Conservation (phyloP, 2,797 vertebrate species). For the Orestias chungarensis region DNA sequence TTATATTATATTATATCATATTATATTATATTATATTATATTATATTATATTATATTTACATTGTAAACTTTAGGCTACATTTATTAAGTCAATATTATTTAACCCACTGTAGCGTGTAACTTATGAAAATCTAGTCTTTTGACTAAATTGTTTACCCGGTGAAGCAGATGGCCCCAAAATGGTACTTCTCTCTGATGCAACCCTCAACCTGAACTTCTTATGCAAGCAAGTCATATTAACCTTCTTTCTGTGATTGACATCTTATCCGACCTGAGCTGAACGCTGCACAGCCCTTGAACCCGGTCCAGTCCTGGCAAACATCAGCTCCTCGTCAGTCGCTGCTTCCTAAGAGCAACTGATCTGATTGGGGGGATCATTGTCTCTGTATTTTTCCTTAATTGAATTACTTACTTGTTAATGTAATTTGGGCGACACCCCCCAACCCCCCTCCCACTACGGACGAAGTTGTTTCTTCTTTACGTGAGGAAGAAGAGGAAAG, state of each 20-base stretch:
- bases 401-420: constrained; percentile 38
- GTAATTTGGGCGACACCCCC: neutral
- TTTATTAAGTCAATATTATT: neutral
- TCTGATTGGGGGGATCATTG: constrained; percentile 22
- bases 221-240: constrained; percentile 12
- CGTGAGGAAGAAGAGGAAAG: neutral
- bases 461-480: neutral
- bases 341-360: constrained; percentile 22
- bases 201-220: neutral
- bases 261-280: constrained; percentile 7
- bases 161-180: neutral
- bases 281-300: constrained; percentile 1
- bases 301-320: constrained; percentile 11
- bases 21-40: no score
- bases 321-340: neutral
- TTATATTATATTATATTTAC: no score
- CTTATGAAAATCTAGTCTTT: neutral
- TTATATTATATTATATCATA: neutral
- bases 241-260: constrained; percentile 5
- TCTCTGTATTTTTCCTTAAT: constrained; percentile 45
- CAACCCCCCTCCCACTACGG: constrained; percentile 2
- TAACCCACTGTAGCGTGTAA: neutral
- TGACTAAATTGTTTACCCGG: neutral
- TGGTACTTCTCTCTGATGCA: neutral
- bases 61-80: neutral